phyloP scores from a whole-genome alignment of 2,888 invertebrate genomes.

The Oasisia sp. region DNA sequence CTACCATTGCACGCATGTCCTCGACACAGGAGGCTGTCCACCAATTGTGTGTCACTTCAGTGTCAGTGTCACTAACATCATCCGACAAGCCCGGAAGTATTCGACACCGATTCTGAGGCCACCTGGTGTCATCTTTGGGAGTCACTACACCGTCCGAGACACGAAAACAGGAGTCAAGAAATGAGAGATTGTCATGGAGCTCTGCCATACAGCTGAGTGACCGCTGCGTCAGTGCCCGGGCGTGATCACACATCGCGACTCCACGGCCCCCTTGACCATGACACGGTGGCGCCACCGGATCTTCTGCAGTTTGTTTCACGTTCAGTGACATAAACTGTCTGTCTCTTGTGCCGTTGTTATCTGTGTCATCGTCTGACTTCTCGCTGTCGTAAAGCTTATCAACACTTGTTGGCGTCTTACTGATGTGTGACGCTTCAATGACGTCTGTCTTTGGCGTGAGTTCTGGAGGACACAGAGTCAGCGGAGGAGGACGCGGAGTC shows the following conservation, averaged over 20 bases:
- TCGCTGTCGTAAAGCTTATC: not conserved
- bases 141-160: not conserved
- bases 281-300: not conserved
- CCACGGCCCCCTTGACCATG: not conserved
- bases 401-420: not conserved
- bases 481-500: not conserved
- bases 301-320: not conserved
- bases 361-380: not conserved
- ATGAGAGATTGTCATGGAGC: not conserved
- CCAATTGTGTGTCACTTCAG: not conserved
- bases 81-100: not conserved
- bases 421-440: not conserved
- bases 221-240: not conserved
- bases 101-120: not conserved
- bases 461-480: not conserved
- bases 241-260: not conserved
- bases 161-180: not conserved
- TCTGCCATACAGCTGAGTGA: not conserved
- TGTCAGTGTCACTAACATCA: not conserved
- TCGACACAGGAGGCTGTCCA: not conserved
- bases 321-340: not conserved
- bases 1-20: not conserved
- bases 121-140: not conserved
- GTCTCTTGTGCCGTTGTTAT: not conserved
- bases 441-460: not conserved